Base-by-base conservation (phyloP, 2,797 vertebrate genomes). In the Chelon labrosus region DNA sequence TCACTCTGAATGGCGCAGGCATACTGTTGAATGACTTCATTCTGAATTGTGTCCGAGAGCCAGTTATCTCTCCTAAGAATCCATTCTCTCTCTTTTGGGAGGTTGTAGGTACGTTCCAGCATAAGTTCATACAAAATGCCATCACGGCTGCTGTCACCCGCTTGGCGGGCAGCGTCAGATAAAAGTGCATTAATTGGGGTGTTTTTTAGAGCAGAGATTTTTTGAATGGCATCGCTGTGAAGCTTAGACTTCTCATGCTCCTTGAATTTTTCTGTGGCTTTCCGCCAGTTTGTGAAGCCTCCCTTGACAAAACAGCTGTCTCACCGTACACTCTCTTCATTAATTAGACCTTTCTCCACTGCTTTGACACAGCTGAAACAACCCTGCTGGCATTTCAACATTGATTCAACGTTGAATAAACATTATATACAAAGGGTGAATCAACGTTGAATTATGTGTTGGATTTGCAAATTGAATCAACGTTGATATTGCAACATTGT, bases 51-150 rank as follows among this genome's bases (percentile, higher is more conserved):
- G 2, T 55, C 53, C 4, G 16, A 55, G 31, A 10, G 31, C 17
- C 38, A 31, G 50, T 64, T 64, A 25, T 51, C 51, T 52, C 51
- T 52, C 51, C 25, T 27, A 25, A 52, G 51, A 52, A 52, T 27
- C 27, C 7, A 37, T n/a, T n/a, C 27, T 37, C 31, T 55, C 31
- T 37, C 53, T 55, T 55, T 55, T 37, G 37, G 53, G 53, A 52
- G 22, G 51, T 52, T 52, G 25, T 52, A 27, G 10, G 25, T 27
- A 52, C 13, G 2, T 27, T 52, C 51, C 25, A 27, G 51, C 51
- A 52, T 52, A 52, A 51, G 19, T 27, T 39, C 35, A 51, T 51
- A 64, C 47, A 64, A 64, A 51, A 64, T 51, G n/a, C 61, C 31
- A 22, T 51, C 35, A 16, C 9, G 35, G 19, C 13, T 51, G 35